phyloP scores from a whole-genome alignment of 2,797 vertebrate genomes.

The Acipenser ruthenus region DNA sequence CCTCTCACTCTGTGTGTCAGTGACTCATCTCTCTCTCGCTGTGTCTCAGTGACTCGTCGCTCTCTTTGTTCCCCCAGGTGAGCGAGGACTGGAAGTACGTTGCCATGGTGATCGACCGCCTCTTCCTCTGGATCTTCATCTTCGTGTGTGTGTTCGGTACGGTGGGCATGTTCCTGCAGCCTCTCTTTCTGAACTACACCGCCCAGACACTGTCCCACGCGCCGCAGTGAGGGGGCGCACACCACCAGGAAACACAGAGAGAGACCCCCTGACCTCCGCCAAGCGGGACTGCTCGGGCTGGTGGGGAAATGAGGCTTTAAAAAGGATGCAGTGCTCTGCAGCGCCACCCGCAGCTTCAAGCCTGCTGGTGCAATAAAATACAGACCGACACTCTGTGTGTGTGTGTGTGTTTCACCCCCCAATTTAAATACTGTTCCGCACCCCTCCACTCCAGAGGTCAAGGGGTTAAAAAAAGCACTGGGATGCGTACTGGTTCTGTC shows the following conservation, averaged over 20 bases:
- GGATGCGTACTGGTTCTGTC: no score
- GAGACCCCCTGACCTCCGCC: slow-evolving; percentile 37
- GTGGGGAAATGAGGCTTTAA: no score
- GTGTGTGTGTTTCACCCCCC: no score
- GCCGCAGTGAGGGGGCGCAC: slow-evolving; percentile 49
- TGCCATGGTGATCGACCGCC: slow-evolving; percentile 96
- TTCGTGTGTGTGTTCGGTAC: slow-evolving; percentile 93
- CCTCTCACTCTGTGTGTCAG: no score
- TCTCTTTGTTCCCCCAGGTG: slow-evolving; percentile 57
- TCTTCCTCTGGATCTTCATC: slow-evolving; percentile 94
- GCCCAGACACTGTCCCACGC: slow-evolving; percentile 62
- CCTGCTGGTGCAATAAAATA: no score
- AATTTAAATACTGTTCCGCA: no score
- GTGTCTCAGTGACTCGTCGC: background rate
- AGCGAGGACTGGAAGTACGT: slow-evolving; percentile 98
- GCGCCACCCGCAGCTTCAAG: background rate
- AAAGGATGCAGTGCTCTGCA: no score
- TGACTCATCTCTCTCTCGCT: slow-evolving; percentile 28
- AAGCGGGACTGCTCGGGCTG: slow-evolving; percentile 1
- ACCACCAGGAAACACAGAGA: background rate
- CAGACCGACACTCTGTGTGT: no score
- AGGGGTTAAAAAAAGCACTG: no score
- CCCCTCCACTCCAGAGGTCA: no score
- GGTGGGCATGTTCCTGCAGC: slow-evolving; percentile 91
- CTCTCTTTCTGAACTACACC: slow-evolving; percentile 90